Evolutionary conservation across 2,113 vertebrate genomes (phyloP).

Genomic region (Copsychus sechellarum): DNA sequence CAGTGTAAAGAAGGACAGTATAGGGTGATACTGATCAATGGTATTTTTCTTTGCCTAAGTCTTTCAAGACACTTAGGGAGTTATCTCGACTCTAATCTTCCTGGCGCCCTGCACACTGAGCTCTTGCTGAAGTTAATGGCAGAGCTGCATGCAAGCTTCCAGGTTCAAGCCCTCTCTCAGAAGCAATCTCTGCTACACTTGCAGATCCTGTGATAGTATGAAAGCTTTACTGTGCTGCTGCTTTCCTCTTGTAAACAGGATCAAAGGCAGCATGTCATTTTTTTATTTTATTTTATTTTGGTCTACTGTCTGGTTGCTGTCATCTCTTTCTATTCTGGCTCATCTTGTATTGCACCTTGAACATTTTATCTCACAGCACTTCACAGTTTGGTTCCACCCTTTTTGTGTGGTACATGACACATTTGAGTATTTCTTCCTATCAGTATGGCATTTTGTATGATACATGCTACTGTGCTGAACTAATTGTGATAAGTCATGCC

Average conservation of each 20-base stretch:
- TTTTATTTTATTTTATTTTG: slow-evolving; percentile 50
- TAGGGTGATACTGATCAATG: neutral
- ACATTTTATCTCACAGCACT: slow-evolving; percentile 49
- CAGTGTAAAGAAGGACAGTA: neutral
- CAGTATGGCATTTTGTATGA: slow-evolving; percentile 36
- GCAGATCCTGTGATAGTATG: slow-evolving; percentile 36
- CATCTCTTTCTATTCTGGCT: slow-evolving; percentile 54
- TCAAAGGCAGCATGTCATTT: slow-evolving; percentile 36
- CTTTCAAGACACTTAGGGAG: neutral
- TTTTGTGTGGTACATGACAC: slow-evolving; percentile 56
- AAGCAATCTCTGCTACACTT: neutral
- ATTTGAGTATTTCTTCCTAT: slow-evolving; percentile 37
- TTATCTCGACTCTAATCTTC: neutral
- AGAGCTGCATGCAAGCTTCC: slow-evolving; percentile 8
- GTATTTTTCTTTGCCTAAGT: neutral
- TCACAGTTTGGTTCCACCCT: slow-evolving; percentile 63
- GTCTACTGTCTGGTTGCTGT: slow-evolving; percentile 60
- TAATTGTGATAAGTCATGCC: slow-evolving; percentile 25
- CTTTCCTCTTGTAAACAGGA: slow-evolving; percentile 54
- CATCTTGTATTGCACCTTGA: slow-evolving; percentile 33
- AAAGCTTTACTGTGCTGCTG: neutral
- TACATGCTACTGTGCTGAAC: slow-evolving; percentile 12
- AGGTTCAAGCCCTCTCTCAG: slow-evolving; percentile 39
- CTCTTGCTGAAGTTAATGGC: slow-evolving; percentile 31
- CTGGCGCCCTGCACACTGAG: neutral